phyloP scores from a whole-genome alignment of 2,113 vertebrate species.

The Albula glossodonta region DNA sequence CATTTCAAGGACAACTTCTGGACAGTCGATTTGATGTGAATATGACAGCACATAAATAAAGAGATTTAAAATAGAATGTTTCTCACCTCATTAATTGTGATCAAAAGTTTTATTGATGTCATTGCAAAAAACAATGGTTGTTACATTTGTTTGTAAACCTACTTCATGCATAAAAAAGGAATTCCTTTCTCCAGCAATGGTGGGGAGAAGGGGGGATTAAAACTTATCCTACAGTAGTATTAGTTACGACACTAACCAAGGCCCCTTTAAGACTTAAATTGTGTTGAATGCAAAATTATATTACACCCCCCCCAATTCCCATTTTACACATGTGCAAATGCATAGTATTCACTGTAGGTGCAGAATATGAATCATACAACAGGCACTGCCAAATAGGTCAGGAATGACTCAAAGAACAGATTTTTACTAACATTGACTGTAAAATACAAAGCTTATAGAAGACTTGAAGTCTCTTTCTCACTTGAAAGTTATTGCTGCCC shows the following conservation, averaged over 20 bases:
- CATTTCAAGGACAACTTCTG: conserved; percentile 17
- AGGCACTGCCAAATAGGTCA: background rate
- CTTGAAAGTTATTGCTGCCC: background rate
- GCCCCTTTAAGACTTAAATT: background rate
- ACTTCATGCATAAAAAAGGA: background rate
- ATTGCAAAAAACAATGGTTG: background rate
- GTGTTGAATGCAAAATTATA: no score
- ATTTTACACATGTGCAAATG: background rate
- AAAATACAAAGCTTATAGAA: background rate
- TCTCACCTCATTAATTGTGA: background rate
- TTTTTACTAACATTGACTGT: background rate
- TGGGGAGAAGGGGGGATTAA: background rate
- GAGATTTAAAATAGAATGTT: conserved; percentile 17
- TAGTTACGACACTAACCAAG: background rate
- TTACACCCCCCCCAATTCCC: background rate
- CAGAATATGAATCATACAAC: background rate
- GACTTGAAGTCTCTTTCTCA: background rate
- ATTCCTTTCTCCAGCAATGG: background rate
- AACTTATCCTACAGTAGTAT: background rate
- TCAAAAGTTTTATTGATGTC: background rate
- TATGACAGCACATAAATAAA: conserved; percentile 23
- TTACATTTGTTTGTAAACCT: background rate
- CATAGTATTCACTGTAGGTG: background rate
- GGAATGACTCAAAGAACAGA: background rate
- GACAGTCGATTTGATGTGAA: conserved; percentile 15